A percentile compares a stretch with the other conserved stretches of the same genome.
These are phyloP conservation scores for Carabus problematicus DNA, from an alignment of 2,888 invertebrate genomes.

Conservation along the genomic window DNA sequence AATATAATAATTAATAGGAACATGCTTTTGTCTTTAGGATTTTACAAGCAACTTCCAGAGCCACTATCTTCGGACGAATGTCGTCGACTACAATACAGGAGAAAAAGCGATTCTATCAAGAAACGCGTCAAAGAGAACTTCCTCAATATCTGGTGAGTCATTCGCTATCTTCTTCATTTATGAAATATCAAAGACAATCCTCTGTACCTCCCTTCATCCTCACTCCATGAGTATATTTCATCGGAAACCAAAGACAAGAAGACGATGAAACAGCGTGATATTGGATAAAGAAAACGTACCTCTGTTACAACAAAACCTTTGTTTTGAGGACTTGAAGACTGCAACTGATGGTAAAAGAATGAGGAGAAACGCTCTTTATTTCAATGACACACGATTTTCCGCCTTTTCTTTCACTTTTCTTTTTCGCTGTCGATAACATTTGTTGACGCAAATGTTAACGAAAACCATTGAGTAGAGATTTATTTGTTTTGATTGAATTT, in stretches of 20 bases:
- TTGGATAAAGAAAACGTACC: not conserved
- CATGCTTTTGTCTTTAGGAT: conserved; percentile 58
- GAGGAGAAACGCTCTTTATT: conserved; percentile 24
- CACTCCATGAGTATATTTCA: not conserved
- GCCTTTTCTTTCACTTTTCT: conserved; percentile 7
- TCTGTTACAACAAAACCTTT: not conserved
- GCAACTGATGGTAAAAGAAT: conserved; percentile 16
- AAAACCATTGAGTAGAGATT: conserved; percentile 16
- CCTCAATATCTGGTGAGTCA: conserved; percentile 66
- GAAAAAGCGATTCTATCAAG: conserved; percentile 67
- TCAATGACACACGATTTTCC: conserved; percentile 17
- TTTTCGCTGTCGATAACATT: not conserved
- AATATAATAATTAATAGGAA: no score
- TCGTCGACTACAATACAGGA: conserved; percentile 65
- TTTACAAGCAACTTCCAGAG: conserved; percentile 68
- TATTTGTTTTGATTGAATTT: conserved; percentile 18
- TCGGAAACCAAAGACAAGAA: not conserved
- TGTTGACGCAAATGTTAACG: conserved; percentile 7
- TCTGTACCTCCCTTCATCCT: not conserved
- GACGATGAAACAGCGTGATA: not conserved
- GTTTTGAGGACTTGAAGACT: conserved; percentile 2
- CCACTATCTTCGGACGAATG: conserved; percentile 65
- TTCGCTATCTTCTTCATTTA: conserved; percentile 17
- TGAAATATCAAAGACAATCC: conserved; percentile 29
- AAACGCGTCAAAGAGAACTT: conserved; percentile 67